These are phyloP conservation scores for Melanerpes aurifrons DNA, from an alignment of 2,113 vertebrate species.

Conservation along the genomic window DNA sequence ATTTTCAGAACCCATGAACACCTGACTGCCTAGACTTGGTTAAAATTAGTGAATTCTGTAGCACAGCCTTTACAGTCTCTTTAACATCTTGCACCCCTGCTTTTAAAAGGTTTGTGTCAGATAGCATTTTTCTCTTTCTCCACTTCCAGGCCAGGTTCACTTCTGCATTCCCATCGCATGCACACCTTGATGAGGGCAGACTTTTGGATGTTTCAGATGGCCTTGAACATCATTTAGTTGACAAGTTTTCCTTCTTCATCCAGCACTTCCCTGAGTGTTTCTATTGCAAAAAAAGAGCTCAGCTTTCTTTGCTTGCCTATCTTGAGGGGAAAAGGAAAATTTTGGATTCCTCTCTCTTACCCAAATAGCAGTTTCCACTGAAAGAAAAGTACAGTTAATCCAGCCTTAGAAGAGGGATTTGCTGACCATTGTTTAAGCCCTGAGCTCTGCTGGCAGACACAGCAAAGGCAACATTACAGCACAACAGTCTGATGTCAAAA, in stretches of 20 bases:
- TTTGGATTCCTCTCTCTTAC: constrained; percentile 41
- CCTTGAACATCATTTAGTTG: neutral
- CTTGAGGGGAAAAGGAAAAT: constrained; percentile 40
- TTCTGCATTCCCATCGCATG: neutral
- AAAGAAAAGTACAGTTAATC: constrained; percentile 73
- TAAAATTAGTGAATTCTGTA: neutral
- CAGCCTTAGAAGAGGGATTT: constrained; percentile 66
- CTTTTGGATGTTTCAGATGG: neutral
- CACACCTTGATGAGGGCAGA: neutral
- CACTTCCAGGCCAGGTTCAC: neutral
- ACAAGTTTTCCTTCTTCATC: neutral
- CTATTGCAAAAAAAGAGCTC: neutral
- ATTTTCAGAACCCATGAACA: neutral
- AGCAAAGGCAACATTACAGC: constrained; percentile 44
- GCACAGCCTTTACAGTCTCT: neutral
- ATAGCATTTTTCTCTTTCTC: neutral
- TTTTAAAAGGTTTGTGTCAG: neutral
- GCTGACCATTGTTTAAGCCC: constrained; percentile 63
- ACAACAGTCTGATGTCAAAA: constrained; percentile 32
- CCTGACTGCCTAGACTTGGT: neutral
- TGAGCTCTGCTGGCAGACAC: constrained; percentile 43
- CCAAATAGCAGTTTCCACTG: constrained; percentile 53
- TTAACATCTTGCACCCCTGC: neutral
- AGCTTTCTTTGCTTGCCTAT: constrained; percentile 12
- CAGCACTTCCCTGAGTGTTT: neutral